Percentiles rank a stretch among this genome's conserved stretches.
These are phyloP conservation scores for Crenichthys baileyi DNA, from an alignment of 2,797 vertebrate genomes.

Conservation along the genomic window DNA sequence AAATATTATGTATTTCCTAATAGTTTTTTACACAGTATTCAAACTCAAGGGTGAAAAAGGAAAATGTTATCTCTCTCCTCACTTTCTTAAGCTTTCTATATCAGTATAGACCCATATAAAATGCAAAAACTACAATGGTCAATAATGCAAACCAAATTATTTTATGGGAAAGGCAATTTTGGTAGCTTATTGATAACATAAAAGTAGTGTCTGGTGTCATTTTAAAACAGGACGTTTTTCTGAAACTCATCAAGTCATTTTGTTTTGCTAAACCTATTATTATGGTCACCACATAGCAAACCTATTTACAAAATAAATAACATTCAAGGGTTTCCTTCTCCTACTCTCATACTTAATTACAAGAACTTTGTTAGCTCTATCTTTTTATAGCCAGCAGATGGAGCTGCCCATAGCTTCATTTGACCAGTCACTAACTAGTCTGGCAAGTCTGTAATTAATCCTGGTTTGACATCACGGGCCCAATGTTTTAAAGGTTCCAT, in stretches of 20 bases:
- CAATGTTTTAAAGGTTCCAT: not conserved
- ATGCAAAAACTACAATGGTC: not conserved
- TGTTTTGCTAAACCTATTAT: not conserved
- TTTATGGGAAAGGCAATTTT: too few relatives aligned
- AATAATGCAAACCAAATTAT: not conserved
- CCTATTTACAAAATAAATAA: too few relatives aligned
- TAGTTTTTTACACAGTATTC: slow-evolving; percentile 15
- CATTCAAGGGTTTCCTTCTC: too few relatives aligned
- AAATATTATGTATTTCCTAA: not conserved
- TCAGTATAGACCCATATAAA: not conserved
- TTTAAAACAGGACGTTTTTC: not conserved
- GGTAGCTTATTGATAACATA: too few relatives aligned
- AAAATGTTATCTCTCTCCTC: not conserved
- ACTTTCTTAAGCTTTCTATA: not conserved
- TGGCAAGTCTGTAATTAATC: not conserved
- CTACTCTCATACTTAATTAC: too few relatives aligned
- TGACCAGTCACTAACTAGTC: not conserved
- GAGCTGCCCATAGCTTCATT: not conserved
- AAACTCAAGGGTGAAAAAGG: not conserved
- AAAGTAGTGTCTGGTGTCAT: not conserved
- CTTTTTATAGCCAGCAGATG: not conserved
- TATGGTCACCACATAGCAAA: too few relatives aligned
- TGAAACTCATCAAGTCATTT: not conserved
- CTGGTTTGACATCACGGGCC: not conserved
- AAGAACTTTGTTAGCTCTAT: not conserved